These are phyloP conservation scores for Cactoblastis cactorum DNA, from an alignment of 2,888 invertebrate species.

Conservation along the genomic window DNA sequence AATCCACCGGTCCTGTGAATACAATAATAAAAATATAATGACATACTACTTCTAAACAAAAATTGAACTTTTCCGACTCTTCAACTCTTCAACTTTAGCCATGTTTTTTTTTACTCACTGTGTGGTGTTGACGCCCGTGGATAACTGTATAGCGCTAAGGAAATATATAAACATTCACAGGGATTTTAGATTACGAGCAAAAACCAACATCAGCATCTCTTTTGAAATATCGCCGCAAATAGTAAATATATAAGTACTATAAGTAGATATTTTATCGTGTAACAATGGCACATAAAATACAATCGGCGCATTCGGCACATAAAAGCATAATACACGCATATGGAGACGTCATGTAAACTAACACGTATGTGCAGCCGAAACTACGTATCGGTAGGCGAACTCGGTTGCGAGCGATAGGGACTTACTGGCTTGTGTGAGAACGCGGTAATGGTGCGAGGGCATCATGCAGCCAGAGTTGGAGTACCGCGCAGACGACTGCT, in stretches of 20 bases:
- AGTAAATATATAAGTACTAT: slow-evolving; percentile 17
- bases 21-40: background rate
- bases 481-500: slow-evolving; percentile 52
- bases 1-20: slow-evolving; percentile 66
- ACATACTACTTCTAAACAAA: background rate
- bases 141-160: slow-evolving; percentile 67
- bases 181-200: background rate
- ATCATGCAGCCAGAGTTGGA: slow-evolving; percentile 54
- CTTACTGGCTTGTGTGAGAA: slow-evolving; percentile 66
- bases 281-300: slow-evolving; percentile 31
- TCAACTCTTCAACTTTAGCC: background rate
- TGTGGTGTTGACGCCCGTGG: slow-evolving; percentile 75
- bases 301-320: slow-evolving; percentile 18
- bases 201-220: slow-evolving; percentile 15
- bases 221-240: slow-evolving; percentile 21
- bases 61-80: background rate
- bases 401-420: slow-evolving; percentile 22
- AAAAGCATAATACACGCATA: slow-evolving; percentile 10
- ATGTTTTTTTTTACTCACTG: slow-evolving; percentile 49
- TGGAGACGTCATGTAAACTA: slow-evolving; percentile 8
- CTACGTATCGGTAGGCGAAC: background rate
- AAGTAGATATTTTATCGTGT: slow-evolving; percentile 10
- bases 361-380: slow-evolving; percentile 5
- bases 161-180: slow-evolving; percentile 31
- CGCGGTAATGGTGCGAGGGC: slow-evolving; percentile 59